Conservation (phyloP, 2,113 vertebrate genomes). For the Panthera uncia region DNA sequence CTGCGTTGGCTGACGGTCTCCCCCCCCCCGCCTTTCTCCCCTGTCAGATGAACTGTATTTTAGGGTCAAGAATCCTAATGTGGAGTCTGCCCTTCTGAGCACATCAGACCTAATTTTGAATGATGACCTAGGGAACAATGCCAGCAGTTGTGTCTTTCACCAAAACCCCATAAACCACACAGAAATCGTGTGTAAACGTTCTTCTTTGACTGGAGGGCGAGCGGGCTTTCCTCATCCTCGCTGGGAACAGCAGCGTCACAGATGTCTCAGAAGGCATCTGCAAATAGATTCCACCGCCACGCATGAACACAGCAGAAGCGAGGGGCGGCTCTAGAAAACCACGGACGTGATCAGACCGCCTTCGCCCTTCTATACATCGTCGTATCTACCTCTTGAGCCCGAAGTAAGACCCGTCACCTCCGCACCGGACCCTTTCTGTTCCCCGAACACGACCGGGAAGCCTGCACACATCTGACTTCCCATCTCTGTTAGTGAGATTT, state of each 20-base stretch:
- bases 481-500: conserved; percentile 66
- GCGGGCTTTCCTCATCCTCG: background rate
- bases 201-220: background rate
- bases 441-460: background rate
- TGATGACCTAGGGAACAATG: background rate
- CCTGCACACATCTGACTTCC: conserved; percentile 54
- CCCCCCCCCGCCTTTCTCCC: accelerated
- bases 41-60: background rate
- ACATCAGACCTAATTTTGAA: background rate
- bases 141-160: background rate
- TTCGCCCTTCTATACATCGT: background rate
- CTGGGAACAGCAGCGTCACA: background rate
- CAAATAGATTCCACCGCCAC: background rate
- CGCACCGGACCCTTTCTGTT: background rate
- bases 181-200: background rate
- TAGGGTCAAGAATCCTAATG: background rate
- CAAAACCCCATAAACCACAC: background rate
- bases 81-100: background rate
- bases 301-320: background rate
- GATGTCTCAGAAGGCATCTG: background rate
- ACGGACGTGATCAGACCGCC: background rate
- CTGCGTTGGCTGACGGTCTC: background rate
- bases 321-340: background rate
- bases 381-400: conserved; percentile 28
- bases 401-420: background rate